Percentiles rank a stretch among this genome's conserved stretches.
phyloP scores from a whole-genome alignment of 2,888 invertebrate species.

The Pseudococcus jackbeardsleyi region DNA sequence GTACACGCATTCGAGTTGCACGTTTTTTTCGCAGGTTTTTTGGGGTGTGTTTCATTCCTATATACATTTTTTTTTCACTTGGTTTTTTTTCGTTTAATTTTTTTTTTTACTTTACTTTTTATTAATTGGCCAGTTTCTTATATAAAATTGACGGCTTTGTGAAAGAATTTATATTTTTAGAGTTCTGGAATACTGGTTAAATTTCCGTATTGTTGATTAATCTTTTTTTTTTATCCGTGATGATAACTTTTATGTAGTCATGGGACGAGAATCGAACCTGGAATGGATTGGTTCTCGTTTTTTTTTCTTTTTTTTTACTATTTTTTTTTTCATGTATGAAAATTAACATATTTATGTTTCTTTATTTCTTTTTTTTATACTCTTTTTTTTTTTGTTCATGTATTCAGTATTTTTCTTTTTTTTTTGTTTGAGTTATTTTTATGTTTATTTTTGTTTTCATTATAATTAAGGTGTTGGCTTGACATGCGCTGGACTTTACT shows the following conservation, averaged over 20 bases:
- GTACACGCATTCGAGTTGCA: constrained; percentile 64
- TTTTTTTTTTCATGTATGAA: constrained; percentile 12
- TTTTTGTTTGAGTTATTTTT: constrained; percentile 51
- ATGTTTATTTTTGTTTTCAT: constrained; percentile 50
- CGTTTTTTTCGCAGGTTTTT: constrained; percentile 63
- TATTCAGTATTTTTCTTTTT: constrained; percentile 37
- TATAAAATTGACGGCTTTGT: constrained; percentile 25
- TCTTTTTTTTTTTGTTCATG: constrained; percentile 10
- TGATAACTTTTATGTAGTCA: constrained; percentile 35
- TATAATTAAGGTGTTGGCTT: constrained; percentile 55
- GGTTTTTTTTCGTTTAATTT: constrained; percentile 59
- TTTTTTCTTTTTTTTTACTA: neutral
- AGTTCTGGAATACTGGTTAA: constrained; percentile 44
- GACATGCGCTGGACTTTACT: constrained; percentile 52
- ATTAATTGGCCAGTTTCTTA: constrained; percentile 39
- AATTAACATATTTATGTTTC: constrained; percentile 31
- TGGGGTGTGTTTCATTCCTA: constrained; percentile 64
- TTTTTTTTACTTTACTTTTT: constrained; percentile 14
- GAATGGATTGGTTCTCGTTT: constrained; percentile 32
- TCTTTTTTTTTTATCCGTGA: constrained; percentile 26
- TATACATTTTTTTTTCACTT: constrained; percentile 54
- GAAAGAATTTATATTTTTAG: constrained; percentile 39
- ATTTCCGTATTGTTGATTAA: constrained; percentile 50
- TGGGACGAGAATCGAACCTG: constrained; percentile 37
- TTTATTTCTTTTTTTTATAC: neutral